These are phyloP conservation scores for Ormyrus labotus DNA, from an alignment of 2,888 invertebrate species.

Conservation along the genomic window DNA sequence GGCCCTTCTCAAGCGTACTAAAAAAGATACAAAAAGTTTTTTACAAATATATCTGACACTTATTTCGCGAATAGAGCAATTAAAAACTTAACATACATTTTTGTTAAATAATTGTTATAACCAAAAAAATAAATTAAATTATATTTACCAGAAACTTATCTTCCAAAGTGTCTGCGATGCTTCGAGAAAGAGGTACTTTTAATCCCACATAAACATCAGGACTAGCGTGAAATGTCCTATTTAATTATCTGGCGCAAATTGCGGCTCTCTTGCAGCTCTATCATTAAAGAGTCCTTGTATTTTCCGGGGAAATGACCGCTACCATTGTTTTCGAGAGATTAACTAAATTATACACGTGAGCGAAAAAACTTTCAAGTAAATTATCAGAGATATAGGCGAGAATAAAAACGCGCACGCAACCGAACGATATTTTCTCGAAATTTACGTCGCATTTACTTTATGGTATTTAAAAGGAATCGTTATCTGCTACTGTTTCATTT, in stretches of 20 bases:
- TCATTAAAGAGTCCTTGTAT: conserved; percentile 44
- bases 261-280: conserved; percentile 42
- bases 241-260: conserved; percentile 52
- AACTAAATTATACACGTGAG: conserved; percentile 22
- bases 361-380: conserved; percentile 24
- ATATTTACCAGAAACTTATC: conserved; percentile 8
- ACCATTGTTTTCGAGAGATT: conserved; percentile 30
- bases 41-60: no score
- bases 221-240: conserved; percentile 40
- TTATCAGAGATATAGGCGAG: neutral
- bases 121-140: no score
- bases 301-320: conserved; percentile 21
- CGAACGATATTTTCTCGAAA: no score
- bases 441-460: no score
- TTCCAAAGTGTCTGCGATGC: conserved; percentile 2
- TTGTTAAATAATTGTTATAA: no score
- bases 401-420: no score
- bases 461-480: no score
- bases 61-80: no score
- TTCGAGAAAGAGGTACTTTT: conserved; percentile 30
- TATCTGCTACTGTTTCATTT: no score
- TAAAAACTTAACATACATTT: no score
- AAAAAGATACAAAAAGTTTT: no score
- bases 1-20: no score
- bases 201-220: conserved; percentile 40